phyloP scores from a whole-genome alignment of 1,140 invertebrate genomes.

The Cydia amplana region DNA sequence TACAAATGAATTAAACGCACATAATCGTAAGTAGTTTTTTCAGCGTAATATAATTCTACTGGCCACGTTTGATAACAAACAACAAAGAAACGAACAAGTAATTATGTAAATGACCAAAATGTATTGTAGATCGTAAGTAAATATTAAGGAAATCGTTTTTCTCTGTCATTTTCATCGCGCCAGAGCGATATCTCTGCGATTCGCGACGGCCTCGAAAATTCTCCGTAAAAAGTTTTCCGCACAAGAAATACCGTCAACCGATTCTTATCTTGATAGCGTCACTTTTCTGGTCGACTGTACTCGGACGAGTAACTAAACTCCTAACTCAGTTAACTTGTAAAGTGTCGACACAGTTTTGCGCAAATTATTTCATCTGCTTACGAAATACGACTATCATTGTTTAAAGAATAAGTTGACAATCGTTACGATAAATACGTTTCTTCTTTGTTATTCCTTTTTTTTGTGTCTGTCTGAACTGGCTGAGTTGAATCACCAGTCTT shows the following conservation, averaged over 20 bases:
- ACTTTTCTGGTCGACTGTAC: constrained; percentile 17
- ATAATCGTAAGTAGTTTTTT: constrained; percentile 53
- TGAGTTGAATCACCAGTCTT: constrained; percentile 14
- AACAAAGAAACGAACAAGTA: constrained; percentile 21
- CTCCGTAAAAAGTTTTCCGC: constrained; percentile 6
- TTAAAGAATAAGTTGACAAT: constrained; percentile 23
- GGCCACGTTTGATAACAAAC: constrained; percentile 39
- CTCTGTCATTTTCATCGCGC: background rate
- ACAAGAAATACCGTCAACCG: constrained; percentile 24
- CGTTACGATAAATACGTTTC: constrained; percentile 11
- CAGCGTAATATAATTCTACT: constrained; percentile 39
- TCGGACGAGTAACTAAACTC: constrained; percentile 17
- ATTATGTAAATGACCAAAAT: constrained; percentile 41
- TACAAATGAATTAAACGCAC: constrained; percentile 62
- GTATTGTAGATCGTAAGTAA: constrained; percentile 29
- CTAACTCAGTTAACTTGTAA: constrained; percentile 15
- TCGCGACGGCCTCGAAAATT: constrained; percentile 13
- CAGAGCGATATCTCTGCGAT: constrained; percentile 16
- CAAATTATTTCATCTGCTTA: constrained; percentile 25
- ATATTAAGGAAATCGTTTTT: constrained; percentile 27
- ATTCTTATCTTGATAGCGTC: constrained; percentile 28
- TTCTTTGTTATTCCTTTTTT: constrained; percentile 25
- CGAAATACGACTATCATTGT: constrained; percentile 18
- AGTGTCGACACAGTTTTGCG: constrained; percentile 29
- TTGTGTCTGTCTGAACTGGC: constrained; percentile 3